Evolutionary conservation across 2,113 vertebrate species (phyloP), one percentile per base, ranked within the genome.

Genomic region (Pteruthius melanotis): DNA sequence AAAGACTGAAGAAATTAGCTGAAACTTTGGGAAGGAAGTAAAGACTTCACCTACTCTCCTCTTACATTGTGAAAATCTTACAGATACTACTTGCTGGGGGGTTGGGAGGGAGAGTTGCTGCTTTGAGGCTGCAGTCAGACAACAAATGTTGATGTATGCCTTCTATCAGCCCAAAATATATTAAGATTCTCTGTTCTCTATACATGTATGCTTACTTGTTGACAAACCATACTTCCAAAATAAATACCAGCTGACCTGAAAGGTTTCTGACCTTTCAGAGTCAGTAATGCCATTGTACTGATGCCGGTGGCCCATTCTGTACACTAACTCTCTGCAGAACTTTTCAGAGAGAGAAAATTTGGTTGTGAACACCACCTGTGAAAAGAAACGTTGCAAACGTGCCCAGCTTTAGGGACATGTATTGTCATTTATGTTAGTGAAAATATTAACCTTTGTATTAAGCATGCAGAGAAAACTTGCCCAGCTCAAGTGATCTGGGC

Each of bases 1-100:
- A 99, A 97, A 98, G 99, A 95, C 98, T 99, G 77, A 99, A 99
- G 98, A 99, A 99, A 98, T 97, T 99, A 93, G 98, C 99, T 23
- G 99, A 99, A 97, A 98, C 99, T 30, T 83, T 99, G 96, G 99
- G 98, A 94, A 99, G 98, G 90, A 99, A 99, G 96, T 99, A 98
- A 98, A 94, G 68, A 26, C 42, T 77, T 56, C 60, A 84, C 30
- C 69, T 89, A 31, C 72, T 89, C 53, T 94, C 79, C 72, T 50
- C 44, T 89, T 90, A 83, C 74, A 91, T 52, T 87, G 54, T 79
- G 95, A 94, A 97, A 69, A 97, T 88, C 53, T 60, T 93, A 71
- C 0, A 24, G 37, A 40, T 93, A 30, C 84, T 95, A 90, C 77
- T 82, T 90, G 69, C 10, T 59, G 23, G n/a, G 57, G 57, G 57